phyloP scores from a whole-genome alignment of 1,140 invertebrate species.

The Metaphire vulgaris region DNA sequence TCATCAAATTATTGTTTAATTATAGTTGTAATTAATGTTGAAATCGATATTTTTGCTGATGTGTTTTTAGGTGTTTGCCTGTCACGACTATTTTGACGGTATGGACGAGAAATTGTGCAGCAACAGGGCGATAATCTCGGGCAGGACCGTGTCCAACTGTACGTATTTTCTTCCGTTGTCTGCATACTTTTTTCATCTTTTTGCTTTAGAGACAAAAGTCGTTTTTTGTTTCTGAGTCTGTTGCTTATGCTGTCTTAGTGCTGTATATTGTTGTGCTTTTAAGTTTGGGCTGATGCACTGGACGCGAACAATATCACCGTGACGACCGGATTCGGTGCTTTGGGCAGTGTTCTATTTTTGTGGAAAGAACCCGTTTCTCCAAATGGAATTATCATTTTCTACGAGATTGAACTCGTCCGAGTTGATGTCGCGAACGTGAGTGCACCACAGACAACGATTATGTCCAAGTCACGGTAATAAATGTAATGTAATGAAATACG shows the following conservation, averaged over 20 bases:
- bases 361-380: constrained; percentile 75
- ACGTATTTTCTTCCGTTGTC: neutral
- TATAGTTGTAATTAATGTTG: too few relatives aligned
- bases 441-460: too few relatives aligned
- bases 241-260: too few relatives aligned
- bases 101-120: constrained; percentile 41
- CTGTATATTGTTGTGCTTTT: constrained; percentile 30
- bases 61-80: constrained; percentile 41
- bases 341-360: constrained; percentile 46
- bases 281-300: constrained; percentile 46
- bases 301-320: constrained; percentile 36
- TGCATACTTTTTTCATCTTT: too few relatives aligned
- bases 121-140: constrained; percentile 44
- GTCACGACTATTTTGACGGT: constrained; percentile 38
- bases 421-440: constrained; percentile 55
- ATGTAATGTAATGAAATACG: too few relatives aligned
- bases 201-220: too few relatives aligned
- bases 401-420: constrained; percentile 67
- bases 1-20: too few relatives aligned
- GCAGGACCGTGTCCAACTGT: constrained; percentile 34
- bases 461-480: too few relatives aligned
- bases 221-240: too few relatives aligned
- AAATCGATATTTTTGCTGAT: neutral
- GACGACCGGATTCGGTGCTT: constrained; percentile 44
- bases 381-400: constrained; percentile 77